Percentiles rank a stretch among this genome's conserved stretches.
phyloP scores from a whole-genome alignment of 53 echinoderm and acorn worm genomes.

The Paracentrotus lividus region DNA sequence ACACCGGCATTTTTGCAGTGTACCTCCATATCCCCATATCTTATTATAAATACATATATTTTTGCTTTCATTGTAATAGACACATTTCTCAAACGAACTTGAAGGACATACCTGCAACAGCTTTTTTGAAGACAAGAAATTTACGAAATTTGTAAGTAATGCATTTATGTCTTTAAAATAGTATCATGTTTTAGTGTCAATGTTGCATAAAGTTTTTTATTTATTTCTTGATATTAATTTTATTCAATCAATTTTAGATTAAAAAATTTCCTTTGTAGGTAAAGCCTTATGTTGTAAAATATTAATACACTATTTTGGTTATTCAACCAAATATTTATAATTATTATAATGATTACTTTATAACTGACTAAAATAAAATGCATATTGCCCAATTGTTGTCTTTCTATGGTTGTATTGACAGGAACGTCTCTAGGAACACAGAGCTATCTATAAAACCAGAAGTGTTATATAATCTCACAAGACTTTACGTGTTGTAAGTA shows the following conservation, averaged over 20 bases:
- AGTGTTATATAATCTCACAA: conserved; percentile 64
- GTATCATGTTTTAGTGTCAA: neutral
- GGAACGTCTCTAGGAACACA: conserved; percentile 66
- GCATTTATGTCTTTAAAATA: neutral
- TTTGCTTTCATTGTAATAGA: conserved; percentile 52
- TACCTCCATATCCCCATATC: no score
- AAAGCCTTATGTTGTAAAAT: neutral
- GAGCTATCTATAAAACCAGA: conserved; percentile 63
- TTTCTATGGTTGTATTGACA: neutral
- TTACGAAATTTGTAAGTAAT: conserved; percentile 80
- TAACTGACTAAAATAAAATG: no score
- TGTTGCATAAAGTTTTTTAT: no score
- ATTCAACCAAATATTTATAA: neutral
- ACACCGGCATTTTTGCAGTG: no score
- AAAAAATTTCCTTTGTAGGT: no score
- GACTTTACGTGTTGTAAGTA: conserved; percentile 75
- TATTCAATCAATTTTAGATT: no score
- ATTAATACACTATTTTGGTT: neutral
- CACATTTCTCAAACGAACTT: conserved; percentile 76
- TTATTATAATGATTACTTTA: no score
- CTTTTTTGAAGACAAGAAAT: conserved; percentile 72
- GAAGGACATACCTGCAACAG: conserved; percentile 63
- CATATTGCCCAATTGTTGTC: no score
- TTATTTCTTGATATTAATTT: no score
- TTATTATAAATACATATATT: neutral